Base-by-base conservation (phyloP, 2,888 invertebrate species). In the Arctia plantaginis region DNA sequence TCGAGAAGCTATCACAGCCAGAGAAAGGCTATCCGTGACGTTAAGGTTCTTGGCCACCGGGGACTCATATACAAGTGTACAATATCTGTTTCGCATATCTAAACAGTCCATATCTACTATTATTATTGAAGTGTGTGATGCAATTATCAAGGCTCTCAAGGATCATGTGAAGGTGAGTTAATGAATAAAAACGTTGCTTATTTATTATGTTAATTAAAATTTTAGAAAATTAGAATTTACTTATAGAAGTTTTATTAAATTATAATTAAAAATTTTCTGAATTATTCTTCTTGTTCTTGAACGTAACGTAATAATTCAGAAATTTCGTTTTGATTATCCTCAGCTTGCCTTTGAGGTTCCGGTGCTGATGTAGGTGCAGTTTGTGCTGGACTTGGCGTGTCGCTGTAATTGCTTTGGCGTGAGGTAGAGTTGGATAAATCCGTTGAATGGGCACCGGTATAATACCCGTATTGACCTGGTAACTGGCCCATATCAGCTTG, bases 241-340 rank as follows among this genome's bases (percentile, higher is more conserved):
- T n/a, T n/a, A n/a, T n/a, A n/a, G n/a, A n/a, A n/a, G n/a, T n/a
- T n/a, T n/a, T n/a, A n/a, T n/a, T n/a, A n/a, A n/a, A n/a, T n/a
- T n/a, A n/a, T n/a, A n/a, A n/a, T n/a, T n/a, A n/a, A n/a, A n/a
- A n/a, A n/a, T n/a, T n/a, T n/a, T n/a, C n/a, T n/a, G n/a, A n/a
- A n/a, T n/a, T n/a, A n/a, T n/a, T n/a, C n/a, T n/a, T n/a, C n/a
- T n/a, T n/a, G n/a, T n/a, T n/a, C n/a, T n/a, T n/a, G n/a, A n/a
- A n/a, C n/a, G 75, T 77, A 74, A 78, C 75, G 75, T 76, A 78
- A 78, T 78, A 78, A 44, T 78, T 78, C 78, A 76, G 74, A 78
- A 77, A 75, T 77, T 71, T 79, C 51, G 18, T 55, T 55, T 55
- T 55, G 51, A 77, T 69, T 68, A 75, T 75, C 77, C 76, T 75